Base-by-base conservation (phyloP, 1,140 invertebrate genomes). In the Idris sp. region DNA sequence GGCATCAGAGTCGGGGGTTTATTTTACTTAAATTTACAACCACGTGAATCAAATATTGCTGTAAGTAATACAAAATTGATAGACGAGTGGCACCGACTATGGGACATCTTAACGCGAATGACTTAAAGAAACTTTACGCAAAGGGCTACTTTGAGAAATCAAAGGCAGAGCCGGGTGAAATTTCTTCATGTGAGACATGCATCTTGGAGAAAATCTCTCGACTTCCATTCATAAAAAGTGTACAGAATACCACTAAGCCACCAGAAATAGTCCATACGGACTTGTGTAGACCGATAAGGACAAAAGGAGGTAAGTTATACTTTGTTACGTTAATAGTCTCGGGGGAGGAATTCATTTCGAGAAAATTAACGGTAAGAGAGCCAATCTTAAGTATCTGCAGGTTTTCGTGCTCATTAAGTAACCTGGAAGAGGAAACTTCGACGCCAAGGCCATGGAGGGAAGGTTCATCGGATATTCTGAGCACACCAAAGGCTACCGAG, bases 351-450 rank as follows among this genome's bases (percentile, higher is more conserved):
- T 31, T 38, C 53, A 18, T 43, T 10, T 41, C 79, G 84, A 68
- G 10, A 67, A 10, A 84, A 74, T 76, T 51, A 15, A n/a, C n/a
- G n/a, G n/a, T n/a, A n/a, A n/a, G n/a, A n/a, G n/a, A 33, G 76
- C 80, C 4, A 58, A 61, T 43, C 14, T 78, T 1, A 43, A 25
- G 10, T 48, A 80, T 43, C 59, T 83, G 11, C 51, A 67, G 58
- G 79, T 72, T n/a, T 84, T 81, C 72, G 81, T 81, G 28, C 78
- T 59, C 22, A 48, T 81, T 11, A 16, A 28, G 1, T 43, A 26
- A 13, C 54, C 53, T n/a, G n/a, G 46, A 4, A 48, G 69, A 38
- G 41, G 6, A 5, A 82, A 80, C 26, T 49, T 77, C n/a, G n/a
- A n/a, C n/a, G n/a, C 56, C 8, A 76, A 73, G 13, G 65, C 71